Evolutionary conservation across 2,888 invertebrate species (phyloP), one percentile per base, ranked within the genome.

Genomic region (Spilarctia lutea): DNA sequence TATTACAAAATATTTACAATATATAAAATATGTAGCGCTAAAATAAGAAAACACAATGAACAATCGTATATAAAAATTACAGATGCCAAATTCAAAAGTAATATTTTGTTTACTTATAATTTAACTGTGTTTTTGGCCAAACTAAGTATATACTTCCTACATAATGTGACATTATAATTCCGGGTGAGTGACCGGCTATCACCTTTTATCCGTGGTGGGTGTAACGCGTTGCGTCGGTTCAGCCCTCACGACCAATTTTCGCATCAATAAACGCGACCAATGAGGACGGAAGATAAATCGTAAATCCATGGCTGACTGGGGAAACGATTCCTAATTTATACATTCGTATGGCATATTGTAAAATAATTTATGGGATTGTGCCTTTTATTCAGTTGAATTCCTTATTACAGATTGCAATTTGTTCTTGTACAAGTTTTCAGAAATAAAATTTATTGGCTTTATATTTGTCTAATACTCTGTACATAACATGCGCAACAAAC

Each of bases 211-310:
- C 60, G 13, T 13, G 60, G 27, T 16, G 60, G 27, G 42, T 39
- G 16, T 68, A 24, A 48, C 52, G 24, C 24, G n/a, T 60, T 11
- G 24, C 68, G 13, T 68, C 30, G 68, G 20, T 68, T n/a, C 24
- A n/a, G 13, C 68, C 45, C 67, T 20, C 42, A 45, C 45, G 30
- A 30, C 1, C 30, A 45, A 68, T 68, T 70, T 60, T 70, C 60
- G 39, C 71, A 65, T 71, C 65, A 71, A 66, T 72, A 65, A 45
- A n/a, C 66, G 72, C 39, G 66, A 24, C 48, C 52, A 72, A 66
- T 30, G 66, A 66, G 27, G 66, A 39, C 11, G 52, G 66, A 65
- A 66, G 39, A 72, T 39, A 72, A 72, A 66, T 72, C 65, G 33
- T 35, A 66, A 66, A 52, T 39, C 65, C 33, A 52, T 66, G 35